Evolutionary conservation across 53 echinoderm and acorn worm species (phyloP).

Genomic region (Patiria pectinifera): DNA sequence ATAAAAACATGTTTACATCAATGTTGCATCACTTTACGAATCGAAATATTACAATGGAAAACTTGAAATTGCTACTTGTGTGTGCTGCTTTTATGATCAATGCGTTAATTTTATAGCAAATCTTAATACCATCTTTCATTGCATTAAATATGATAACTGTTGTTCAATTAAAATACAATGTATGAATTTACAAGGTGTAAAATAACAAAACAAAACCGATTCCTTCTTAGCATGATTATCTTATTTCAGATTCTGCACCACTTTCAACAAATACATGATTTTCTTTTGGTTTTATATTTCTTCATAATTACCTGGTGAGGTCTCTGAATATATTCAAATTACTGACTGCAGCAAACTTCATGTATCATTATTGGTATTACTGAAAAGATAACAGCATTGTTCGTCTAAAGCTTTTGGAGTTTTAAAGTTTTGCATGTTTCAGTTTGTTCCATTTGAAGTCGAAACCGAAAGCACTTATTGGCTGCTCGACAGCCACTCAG

Average conservation of each 20-base stretch:
- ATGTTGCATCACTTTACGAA: no score
- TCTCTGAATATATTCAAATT: no score
- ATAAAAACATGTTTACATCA: no score
- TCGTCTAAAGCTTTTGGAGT: background rate
- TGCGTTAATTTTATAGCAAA: no score
- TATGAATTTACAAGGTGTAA: background rate
- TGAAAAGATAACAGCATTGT: no score
- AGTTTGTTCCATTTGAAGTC: background rate
- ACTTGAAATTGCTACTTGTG: no score
- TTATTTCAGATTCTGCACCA: slow-evolving; percentile 12
- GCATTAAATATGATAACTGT: background rate
- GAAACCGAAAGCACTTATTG: background rate
- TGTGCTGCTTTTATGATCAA: no score
- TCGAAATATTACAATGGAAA: no score
- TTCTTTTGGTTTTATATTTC: background rate
- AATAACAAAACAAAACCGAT: background rate
- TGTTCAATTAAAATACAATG: background rate
- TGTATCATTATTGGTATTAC: no score
- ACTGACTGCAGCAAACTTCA: no score
- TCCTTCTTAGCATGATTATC: background rate
- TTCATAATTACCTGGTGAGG: background rate
- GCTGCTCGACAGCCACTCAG: background rate
- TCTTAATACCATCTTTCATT: no score
- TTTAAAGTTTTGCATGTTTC: background rate
- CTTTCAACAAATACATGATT: background rate